Percentiles rank a stretch among this genome's conserved stretches.
phyloP scores from a whole-genome alignment of 2,888 invertebrate genomes.

The Meandrusa payeni region DNA sequence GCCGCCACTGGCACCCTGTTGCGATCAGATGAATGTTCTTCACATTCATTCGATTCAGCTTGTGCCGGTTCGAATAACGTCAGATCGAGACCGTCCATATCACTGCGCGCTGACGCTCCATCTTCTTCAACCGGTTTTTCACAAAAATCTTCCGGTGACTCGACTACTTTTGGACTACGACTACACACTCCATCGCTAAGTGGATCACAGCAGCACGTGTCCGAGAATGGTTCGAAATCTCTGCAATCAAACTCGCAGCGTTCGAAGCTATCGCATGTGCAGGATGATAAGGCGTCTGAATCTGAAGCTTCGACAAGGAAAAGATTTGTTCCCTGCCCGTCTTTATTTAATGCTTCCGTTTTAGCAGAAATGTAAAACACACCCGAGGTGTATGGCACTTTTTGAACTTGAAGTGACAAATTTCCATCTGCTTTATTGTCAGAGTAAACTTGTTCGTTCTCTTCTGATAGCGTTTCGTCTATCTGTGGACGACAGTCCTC shows the following conservation, averaged over 20 bases:
- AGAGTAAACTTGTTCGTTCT: conserved; percentile 40
- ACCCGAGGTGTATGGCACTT: conserved; percentile 70
- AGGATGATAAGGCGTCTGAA: conserved; percentile 78
- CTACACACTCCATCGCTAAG: conserved; percentile 72
- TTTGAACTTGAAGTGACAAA: conserved; percentile 61
- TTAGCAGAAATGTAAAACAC: conserved; percentile 67
- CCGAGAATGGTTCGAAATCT: conserved; percentile 81
- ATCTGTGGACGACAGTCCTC: conserved; percentile 66
- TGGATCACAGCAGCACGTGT: conserved; percentile 81
- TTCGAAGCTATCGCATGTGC: conserved; percentile 77
- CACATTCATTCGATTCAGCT: conserved; percentile 49
- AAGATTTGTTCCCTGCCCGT: conserved; percentile 49
- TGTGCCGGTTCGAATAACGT: conserved; percentile 83
- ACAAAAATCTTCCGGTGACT: conserved; percentile 71
- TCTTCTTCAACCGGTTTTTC: conserved; percentile 64
- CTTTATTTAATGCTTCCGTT: conserved; percentile 47
- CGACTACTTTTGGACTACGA: conserved; percentile 73
- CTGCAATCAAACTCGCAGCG: conserved; percentile 80
- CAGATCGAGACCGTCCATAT: conserved; percentile 85
- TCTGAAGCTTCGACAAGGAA: conserved; percentile 65
- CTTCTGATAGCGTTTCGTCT: conserved; percentile 49
- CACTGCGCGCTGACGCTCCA: conserved; percentile 71
- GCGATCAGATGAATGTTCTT: conserved; percentile 36
- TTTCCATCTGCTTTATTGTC: conserved; percentile 45
- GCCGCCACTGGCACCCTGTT: conserved; percentile 43